Evolutionary conservation across 2,888 invertebrate genomes (phyloP).

Genomic region (Orthonevra nobilis): DNA sequence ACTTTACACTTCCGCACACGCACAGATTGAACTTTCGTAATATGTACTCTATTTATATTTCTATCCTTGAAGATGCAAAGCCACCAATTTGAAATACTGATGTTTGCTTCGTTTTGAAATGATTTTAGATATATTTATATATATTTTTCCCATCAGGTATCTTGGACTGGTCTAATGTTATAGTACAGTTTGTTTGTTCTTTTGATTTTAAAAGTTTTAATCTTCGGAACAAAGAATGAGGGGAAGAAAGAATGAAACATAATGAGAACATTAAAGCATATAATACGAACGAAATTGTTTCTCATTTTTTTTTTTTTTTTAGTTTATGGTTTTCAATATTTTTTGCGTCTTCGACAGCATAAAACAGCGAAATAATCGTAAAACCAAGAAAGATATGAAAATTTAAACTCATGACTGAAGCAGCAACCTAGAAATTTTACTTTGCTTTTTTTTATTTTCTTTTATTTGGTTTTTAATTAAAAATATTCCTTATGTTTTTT

Average conservation of each 20-base stretch:
- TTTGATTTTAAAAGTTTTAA: slow-evolving; percentile 38
- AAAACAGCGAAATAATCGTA: slow-evolving; percentile 52
- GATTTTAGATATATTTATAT: neutral
- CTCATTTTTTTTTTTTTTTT: slow-evolving; percentile 18
- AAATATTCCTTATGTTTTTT: slow-evolving; percentile 28
- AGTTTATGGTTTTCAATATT: slow-evolving; percentile 58
- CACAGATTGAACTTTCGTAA: slow-evolving; percentile 1
- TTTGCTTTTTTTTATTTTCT: slow-evolving; percentile 15
- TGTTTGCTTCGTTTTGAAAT: neutral
- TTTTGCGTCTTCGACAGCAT: slow-evolving; percentile 48
- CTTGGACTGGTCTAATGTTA: too few relatives aligned
- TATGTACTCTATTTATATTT: too few relatives aligned
- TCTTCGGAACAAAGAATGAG: neutral
- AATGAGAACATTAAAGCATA: slow-evolving; percentile 15
- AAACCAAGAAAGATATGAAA: slow-evolving; percentile 49
- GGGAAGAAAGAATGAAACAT: neutral
- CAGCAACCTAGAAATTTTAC: slow-evolving; percentile 19
- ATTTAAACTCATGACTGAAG: slow-evolving; percentile 49
- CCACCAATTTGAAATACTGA: neutral
- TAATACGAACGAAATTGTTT: slow-evolving; percentile 35
- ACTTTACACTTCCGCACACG: slow-evolving; percentile 50
- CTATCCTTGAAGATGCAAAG: neutral
- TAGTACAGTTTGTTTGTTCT: too few relatives aligned
- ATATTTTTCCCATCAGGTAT: too few relatives aligned
- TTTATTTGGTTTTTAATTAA: slow-evolving; percentile 62